phyloP scores from a whole-genome alignment of 2,888 invertebrate species.

The Cylloceria caligata region DNA sequence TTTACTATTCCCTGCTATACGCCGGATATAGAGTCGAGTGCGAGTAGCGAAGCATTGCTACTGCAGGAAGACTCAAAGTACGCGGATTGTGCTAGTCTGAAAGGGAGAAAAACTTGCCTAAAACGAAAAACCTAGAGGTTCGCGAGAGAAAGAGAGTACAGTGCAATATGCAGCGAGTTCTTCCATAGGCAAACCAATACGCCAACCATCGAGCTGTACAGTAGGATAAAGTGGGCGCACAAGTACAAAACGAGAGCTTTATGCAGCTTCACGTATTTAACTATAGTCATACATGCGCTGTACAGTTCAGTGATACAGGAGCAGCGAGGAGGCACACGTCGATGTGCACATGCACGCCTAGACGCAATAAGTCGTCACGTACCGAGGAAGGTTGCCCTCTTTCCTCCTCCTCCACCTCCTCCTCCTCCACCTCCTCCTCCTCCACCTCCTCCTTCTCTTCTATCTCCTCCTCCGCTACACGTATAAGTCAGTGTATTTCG shows the following conservation, averaged over 20 bases:
- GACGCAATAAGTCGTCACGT: constrained; percentile 72
- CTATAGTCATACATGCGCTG: constrained; percentile 32
- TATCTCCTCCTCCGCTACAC: constrained; percentile 9
- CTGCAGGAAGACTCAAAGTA: neutral
- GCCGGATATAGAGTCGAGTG: neutral
- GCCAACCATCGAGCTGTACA: constrained; percentile 31
- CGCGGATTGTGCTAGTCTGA: constrained; percentile 13
- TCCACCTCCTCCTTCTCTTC: constrained; percentile 34
- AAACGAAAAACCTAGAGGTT: constrained; percentile 31
- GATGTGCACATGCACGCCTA: constrained; percentile 56
- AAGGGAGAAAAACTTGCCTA: constrained; percentile 34
- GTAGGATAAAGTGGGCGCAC: constrained; percentile 31
- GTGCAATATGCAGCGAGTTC: constrained; percentile 60
- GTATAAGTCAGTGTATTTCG: constrained; percentile 59
- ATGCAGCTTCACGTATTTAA: constrained; percentile 20
- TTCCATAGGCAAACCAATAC: constrained; percentile 56
- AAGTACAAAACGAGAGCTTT: constrained; percentile 15
- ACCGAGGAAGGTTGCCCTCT: constrained; percentile 48
- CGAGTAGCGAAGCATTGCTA: neutral
- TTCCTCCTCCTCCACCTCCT: constrained; percentile 37
- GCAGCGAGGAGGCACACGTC: constrained; percentile 34
- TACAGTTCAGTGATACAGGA: neutral
- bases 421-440: constrained; percentile 17
- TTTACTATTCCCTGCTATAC: neutral
- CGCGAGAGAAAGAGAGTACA: constrained; percentile 32